Evolutionary conservation across 2,888 invertebrate species (phyloP).

Genomic region (Stenodema calcarata): DNA sequence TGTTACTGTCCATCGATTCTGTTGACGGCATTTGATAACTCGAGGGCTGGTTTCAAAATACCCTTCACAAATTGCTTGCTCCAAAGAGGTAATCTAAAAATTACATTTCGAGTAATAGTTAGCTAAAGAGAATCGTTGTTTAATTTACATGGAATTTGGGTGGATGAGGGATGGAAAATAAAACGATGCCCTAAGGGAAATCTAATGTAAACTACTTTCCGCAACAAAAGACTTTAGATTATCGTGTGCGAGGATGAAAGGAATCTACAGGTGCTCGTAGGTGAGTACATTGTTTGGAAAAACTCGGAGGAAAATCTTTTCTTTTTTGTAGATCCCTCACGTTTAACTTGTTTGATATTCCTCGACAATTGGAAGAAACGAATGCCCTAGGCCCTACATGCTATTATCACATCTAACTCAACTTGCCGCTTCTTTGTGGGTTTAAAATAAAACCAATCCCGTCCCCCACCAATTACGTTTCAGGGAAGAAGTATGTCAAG

Average conservation of each 20-base stretch:
- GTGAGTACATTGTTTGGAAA: not conserved
- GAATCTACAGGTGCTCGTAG: not conserved
- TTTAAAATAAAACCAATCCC: not conserved
- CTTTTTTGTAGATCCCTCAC: not conserved
- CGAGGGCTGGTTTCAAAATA: too few species aligned
- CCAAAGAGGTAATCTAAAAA: too few species aligned
- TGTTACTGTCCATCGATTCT: too few species aligned
- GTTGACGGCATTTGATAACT: too few species aligned
- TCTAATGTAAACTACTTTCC: not conserved
- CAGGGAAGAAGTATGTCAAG: too few species aligned
- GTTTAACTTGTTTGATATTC: not conserved
- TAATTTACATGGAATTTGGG: too few species aligned
- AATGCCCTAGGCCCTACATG: not conserved
- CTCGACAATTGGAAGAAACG: not conserved
- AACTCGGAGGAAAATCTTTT: not conserved
- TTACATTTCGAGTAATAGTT: too few species aligned
- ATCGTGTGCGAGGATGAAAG: not conserved
- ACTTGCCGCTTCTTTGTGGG: not conserved
- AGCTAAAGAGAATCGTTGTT: too few species aligned
- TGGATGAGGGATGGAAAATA: not conserved
- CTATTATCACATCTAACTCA: not conserved
- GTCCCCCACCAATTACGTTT: too few species aligned
- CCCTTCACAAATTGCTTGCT: too few species aligned
- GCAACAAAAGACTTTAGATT: not conserved
- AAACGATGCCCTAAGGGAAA: not conserved